Evolutionary conservation across 2,888 invertebrate species (phyloP), one percentile per base, ranked within the genome.

Genomic region (Gastrophysa polygoni): DNA sequence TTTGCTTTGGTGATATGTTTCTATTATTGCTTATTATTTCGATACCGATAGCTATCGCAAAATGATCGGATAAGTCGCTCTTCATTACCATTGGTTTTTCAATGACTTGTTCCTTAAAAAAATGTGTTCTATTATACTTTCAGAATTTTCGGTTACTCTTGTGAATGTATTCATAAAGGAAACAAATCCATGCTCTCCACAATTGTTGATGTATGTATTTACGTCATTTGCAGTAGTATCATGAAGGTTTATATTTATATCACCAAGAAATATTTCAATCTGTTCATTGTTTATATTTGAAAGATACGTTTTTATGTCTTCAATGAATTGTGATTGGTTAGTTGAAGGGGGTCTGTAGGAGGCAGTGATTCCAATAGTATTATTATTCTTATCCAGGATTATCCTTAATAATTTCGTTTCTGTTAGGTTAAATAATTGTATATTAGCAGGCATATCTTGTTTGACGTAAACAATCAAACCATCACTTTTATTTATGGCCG

Each of bases 101-200:
- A 47, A 18, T 47, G 46, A 47, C 46, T 47, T 47, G 46, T 47
- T 47, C 18, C 46, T 47, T 47, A 47, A 47, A 47, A 47, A 47
- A 47, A 47, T 47, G 46, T 47, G 46, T 2, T 47, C 46, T 47
- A 47, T 47, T 47, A 47, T 47, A 47, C 46, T 47, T 47, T 47
- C 46, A 47, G 46, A 47, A 18, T 47, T 47, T 47, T 47, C 18
- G 18, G 46, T 17, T 47, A 47, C 18, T 17, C 46, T 47, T 18
- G 18, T 47, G 46, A 47, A 38, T 38, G 24, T 24, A 24, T 24
- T 24, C 7, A 47, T 47, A 47, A 47, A 47, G 6, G 11, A 47
- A 18, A 47, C 46, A 47, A 47, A 47, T 17, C 46, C 46, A 47
- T 17, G 46, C 18, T 18, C 46, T 47, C 46, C 46, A 47, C 16